These are phyloP conservation scores for Ptychodera flava DNA, from an alignment of 35 echinoderm and acorn worm genomes.

Conservation along the genomic window DNA sequence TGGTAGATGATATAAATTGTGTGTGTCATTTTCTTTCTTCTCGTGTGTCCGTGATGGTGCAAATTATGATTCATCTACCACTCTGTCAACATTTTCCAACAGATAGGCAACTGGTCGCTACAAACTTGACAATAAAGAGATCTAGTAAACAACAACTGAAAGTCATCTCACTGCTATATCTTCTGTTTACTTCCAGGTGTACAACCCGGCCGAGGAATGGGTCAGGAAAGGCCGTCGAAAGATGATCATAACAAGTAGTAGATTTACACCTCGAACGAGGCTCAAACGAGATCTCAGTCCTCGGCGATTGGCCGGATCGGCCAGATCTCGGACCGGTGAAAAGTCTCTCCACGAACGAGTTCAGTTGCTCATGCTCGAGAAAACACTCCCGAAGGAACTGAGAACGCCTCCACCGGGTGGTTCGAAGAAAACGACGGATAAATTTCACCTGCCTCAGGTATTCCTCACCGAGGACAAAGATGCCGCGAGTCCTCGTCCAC, in stretches of 20 bases:
- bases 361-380: neutral
- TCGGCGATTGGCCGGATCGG: neutral
- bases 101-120: neutral
- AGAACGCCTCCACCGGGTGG: neutral
- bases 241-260: neutral
- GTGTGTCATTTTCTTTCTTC: neutral
- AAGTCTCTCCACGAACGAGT: neutral
- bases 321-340: neutral
- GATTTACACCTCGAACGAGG: neutral
- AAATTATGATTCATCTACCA: neutral
- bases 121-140: neutral
- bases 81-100: neutral
- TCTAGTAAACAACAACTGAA: neutral
- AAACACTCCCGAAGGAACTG: neutral
- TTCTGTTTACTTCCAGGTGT: neutral
- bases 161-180: neutral
- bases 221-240: neutral
- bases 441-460: neutral
- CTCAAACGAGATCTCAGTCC: neutral
- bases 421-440: neutral
- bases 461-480: neutral
- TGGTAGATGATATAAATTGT: neutral
- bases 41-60: no score
- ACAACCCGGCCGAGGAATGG: neutral
- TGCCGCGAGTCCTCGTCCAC: no score